Base-by-base conservation (phyloP, 2,888 invertebrate genomes). In the Rhimphoctona megacephalus region DNA sequence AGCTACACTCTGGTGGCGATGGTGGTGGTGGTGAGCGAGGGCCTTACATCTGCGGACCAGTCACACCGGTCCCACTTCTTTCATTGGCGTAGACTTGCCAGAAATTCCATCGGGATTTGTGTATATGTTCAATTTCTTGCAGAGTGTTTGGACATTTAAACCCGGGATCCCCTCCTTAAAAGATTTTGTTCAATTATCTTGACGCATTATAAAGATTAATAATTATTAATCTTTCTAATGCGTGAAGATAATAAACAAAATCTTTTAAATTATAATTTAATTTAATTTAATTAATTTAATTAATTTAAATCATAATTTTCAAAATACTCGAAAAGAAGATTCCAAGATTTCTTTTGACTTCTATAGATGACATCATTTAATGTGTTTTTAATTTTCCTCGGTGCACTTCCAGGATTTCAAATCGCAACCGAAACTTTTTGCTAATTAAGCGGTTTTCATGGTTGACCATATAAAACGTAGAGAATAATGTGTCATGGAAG, bases 1-100 rank as follows among this genome's bases (percentile, higher is more conserved):
- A 72, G 72, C 81, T 22, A 84, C 88, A 85, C n/a, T 84, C 74
- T 83, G 88, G 90, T 82, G 84, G 87, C 49, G 79, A 52, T 67
- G 72, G 70, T 74, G 57, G 77, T 82, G 70, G 82, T 82, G 70
- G 70, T 66, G 69, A 76, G 39, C 84, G 61, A 67, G 86, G 81
- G 84, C 61, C 86, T 84, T 81, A 81, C 86, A 86, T 86, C 86
- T 94, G 93, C 94, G 91, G 92, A 93, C 94, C 92, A 92, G 94
- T 94, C 93, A 93, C 90, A 94, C 94, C 94, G 93, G 94, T 94
- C 93, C 90, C 91, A 90, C 91, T 92, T 91, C 88, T 89, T 82
- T 79, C 94, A 93, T 36, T 92, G 92, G 93, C 93, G 93, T 92
- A 91, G 90, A 61, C 86, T 54, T 81, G 39, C 22, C 76, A 57